Base-by-base conservation (phyloP, 2,888 invertebrate genomes). In the Drosophila aldrichi region DNA sequence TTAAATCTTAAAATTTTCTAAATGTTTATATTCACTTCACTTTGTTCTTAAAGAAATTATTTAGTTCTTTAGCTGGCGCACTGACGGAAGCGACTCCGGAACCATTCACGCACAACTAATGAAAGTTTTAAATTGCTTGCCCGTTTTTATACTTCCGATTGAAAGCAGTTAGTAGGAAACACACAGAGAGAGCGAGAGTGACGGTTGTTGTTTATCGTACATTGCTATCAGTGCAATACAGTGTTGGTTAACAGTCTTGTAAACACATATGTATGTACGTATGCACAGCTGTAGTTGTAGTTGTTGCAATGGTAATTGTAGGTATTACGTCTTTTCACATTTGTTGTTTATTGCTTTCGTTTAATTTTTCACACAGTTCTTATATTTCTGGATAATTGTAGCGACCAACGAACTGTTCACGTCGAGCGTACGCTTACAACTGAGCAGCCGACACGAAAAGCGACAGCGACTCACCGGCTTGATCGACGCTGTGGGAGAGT, bases 101-200 rank as follows among this genome's bases (percentile, higher is more conserved):
- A 56, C 60, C 69, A 60, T 58, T 74, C 75, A 79, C 70, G 70
- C 71, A 73, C 77, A 81, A 88, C 71, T 85, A 66, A 83, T 63
- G 81, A 74, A 77, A 71, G 56, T 81, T 71, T 67, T 12, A n/a
- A 71, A 77, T 29, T 12, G 65, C 54, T 32, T 44, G 25, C 57
- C 55, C 46, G 65, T 34, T 85, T 85, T 85, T 81, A 86, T 81
- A 54, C 34, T 25, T 25, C 16, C 59, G 18, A n/a, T 54, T 36
- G 34, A 49, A 46, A 41, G 46, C 18, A 43, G 25, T 29, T 36
- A 34, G 29, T 16, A 22, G 38, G 51, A 5, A 40, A 43, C 3
- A 12, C 25, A 25, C 40, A 36, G 36, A 56, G 34, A 56, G 51
- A 29, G 43, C 43, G 38, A 51, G 41, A 36, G 55, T 49, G 61